A percentile compares a stretch with the other conserved stretches of the same genome.
These are phyloP conservation scores for Rutilus rutilus DNA, from an alignment of 2,113 vertebrate genomes.

Conservation along the genomic window DNA sequence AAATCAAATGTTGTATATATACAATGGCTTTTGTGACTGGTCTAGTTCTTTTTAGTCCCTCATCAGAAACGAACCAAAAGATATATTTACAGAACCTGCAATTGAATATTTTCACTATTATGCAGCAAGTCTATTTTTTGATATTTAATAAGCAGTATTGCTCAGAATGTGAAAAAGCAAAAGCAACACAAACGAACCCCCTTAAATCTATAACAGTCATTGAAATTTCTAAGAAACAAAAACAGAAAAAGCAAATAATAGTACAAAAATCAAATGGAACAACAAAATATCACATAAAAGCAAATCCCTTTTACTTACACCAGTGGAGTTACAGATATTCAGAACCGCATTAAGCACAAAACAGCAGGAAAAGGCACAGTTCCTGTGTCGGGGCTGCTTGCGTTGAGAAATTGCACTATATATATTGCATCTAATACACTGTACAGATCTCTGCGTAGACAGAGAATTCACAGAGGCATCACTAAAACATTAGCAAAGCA, in stretches of 20 bases:
- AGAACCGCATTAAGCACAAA: conserved; percentile 13
- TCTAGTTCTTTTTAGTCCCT: background rate
- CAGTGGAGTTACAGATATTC: conserved; percentile 25
- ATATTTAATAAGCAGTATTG: conserved; percentile 27
- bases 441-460: conserved; percentile 23
- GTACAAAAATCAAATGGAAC: background rate
- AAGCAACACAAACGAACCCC: background rate
- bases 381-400: conserved; percentile 55
- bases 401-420: conserved; percentile 25
- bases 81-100: conserved; percentile 39
- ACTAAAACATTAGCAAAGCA: conserved; percentile 21
- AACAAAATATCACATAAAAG: background rate
- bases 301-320: conserved; percentile 49
- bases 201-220: conserved; percentile 15
- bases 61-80: background rate
- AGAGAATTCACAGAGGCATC: background rate
- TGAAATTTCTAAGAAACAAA: conserved; percentile 24
- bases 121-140: conserved; percentile 11
- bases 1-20: background rate
- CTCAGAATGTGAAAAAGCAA: conserved; percentile 3
- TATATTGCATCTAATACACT: conserved; percentile 31
- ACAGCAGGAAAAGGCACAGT: conserved; percentile 73
- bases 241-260: background rate
- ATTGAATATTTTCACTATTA: conserved; percentile 25
- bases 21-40: background rate